Evolutionary conservation across 1,140 invertebrate genomes (phyloP), one percentile per base, ranked within the genome.

Genomic region (Temnothorax nylanderi): DNA sequence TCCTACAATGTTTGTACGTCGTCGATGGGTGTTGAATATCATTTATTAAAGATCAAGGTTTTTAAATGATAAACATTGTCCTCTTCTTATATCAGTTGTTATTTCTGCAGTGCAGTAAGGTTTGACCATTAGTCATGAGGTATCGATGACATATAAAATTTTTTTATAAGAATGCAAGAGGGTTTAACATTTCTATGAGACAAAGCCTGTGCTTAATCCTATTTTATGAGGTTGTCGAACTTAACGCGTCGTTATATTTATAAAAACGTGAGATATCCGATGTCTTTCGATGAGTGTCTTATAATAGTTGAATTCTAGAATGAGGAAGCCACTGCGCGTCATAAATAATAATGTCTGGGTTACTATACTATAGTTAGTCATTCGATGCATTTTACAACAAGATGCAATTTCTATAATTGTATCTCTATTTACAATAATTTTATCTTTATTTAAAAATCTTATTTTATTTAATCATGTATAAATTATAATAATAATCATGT

Each of bases 261-360:
- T 67, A 37, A 67, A 65, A 65, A 16, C n/a, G 10, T 6, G 8
- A 4, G 4, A 67, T 4, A 67, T 67, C 5, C 34, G 4, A 65
- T 65, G 34, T 65, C 18, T 67, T 67, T 44, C 37, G 62, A 26
- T 44, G 13, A 21, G 32, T 37, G 6, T 71, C 13, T 71, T 51
- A 72, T 51, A 49, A 72, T 51, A 72, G 21, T 72, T 72, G 21
- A 71, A 49, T 72, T 6, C 6, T 71, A 16, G 7, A 51, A 72
- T 49, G 69, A 51, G 21, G 8, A 51, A 72, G 2, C 6, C 13
- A 51, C n/a, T 5, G 41, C 4, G 2, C 6, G 4, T 18, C 32
- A 37, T 16, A 18, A 64, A 37, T 3, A 93, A 91, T 94, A 94
- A 94, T 93, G 92, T 93, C 89, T 94, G 86, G 92, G 91, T 93